Conservation (phyloP, 2,888 invertebrate species). For the Chironomus riparius region DNA sequence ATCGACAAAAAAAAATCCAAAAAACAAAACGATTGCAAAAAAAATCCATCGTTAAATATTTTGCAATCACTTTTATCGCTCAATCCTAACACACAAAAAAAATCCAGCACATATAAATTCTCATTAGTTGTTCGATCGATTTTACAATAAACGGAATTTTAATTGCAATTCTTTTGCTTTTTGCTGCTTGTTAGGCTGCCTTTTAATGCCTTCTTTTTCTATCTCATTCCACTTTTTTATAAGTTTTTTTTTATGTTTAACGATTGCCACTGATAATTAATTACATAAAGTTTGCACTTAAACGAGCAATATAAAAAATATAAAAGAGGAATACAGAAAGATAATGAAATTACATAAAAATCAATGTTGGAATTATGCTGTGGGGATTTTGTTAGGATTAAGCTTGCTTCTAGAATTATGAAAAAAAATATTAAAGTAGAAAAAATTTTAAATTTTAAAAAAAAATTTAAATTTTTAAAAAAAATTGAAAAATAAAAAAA, state of each 20-base stretch:
- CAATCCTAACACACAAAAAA: neutral
- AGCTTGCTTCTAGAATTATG: too few relatives aligned
- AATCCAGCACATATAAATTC: constrained; percentile 14
- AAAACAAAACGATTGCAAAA: too few relatives aligned
- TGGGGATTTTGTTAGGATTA: neutral
- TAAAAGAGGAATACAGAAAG: neutral
- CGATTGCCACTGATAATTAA: constrained; percentile 21
- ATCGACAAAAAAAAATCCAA: too few relatives aligned
- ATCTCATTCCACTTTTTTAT: neutral
- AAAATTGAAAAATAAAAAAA: too few relatives aligned
- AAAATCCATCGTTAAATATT: too few relatives aligned
- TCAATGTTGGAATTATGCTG: neutral
- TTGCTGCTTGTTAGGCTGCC: neutral
- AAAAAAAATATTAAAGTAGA: too few relatives aligned
- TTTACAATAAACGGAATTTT: constrained; percentile 24
- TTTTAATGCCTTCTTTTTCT: too few relatives aligned
- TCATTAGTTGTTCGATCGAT: constrained; percentile 23
- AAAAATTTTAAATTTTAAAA: too few relatives aligned
- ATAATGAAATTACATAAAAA: neutral
- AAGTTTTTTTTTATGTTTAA: neutral
- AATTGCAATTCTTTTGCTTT: constrained; percentile 15
- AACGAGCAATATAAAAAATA: neutral
- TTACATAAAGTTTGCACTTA: constrained; percentile 1
- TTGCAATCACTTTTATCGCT: too few relatives aligned
- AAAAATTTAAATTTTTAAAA: too few relatives aligned